Conservation (phyloP, 2,797 vertebrate genomes). For the Gadopsis bispinosus region DNA sequence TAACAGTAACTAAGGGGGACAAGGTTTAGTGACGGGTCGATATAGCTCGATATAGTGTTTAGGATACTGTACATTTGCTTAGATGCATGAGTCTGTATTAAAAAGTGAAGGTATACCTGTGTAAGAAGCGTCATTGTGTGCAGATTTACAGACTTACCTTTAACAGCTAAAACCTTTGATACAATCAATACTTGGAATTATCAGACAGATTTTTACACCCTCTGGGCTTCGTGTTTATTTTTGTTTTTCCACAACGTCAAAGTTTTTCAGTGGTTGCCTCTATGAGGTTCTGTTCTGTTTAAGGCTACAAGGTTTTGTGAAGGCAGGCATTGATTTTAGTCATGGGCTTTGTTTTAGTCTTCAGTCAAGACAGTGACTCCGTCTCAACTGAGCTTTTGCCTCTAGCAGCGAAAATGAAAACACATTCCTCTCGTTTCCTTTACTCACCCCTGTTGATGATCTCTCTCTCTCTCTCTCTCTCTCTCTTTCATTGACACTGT, state of each 20-base stretch:
- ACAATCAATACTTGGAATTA: constrained; percentile 56
- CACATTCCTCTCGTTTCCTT: constrained; percentile 49
- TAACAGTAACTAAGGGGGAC: background rate
- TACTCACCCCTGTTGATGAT: constrained; percentile 49
- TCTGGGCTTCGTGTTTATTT: constrained; percentile 21
- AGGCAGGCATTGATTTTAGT: constrained; percentile 72
- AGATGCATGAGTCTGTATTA: background rate
- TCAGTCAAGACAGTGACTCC: constrained; percentile 60
- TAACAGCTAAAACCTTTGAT: constrained; percentile 46
- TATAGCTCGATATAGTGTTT: background rate
- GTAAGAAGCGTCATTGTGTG: background rate
- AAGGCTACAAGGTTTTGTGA: constrained; percentile 45
- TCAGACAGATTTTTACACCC: constrained; percentile 28
- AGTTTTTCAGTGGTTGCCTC: constrained; percentile 49
- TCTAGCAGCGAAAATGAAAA: constrained; percentile 70
- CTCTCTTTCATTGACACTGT: constrained; percentile 31
- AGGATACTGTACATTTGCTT: background rate
- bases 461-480: constrained; percentile 37
- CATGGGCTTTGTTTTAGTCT: constrained; percentile 66
- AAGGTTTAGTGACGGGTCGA: background rate
- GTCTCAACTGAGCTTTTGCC: constrained; percentile 66
- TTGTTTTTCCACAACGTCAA: constrained; percentile 37
- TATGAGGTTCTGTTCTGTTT: constrained; percentile 46
- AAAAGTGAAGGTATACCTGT: constrained; percentile 1
- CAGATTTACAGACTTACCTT: constrained; percentile 22